Conservation (phyloP, 2,113 vertebrate genomes). For the Phaetusa simplex region DNA sequence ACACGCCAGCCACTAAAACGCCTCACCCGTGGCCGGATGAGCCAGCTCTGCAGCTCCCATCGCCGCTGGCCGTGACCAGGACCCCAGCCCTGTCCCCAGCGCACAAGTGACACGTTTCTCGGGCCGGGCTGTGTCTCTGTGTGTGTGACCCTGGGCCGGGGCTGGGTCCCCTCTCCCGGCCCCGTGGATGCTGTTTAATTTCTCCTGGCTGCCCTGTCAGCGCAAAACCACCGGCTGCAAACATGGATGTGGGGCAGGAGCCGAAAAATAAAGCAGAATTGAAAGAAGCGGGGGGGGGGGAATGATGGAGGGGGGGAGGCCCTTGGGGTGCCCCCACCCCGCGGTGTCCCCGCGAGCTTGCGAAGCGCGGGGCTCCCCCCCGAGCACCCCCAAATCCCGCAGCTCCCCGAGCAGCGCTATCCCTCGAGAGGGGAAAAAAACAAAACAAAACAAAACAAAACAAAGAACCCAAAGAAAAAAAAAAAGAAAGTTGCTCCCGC, state of each 20-base stretch:
- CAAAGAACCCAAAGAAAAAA: background rate
- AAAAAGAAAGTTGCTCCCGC: background rate
- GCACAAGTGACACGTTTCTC: background rate
- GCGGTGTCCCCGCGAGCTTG: background rate
- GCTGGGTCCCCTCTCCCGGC: background rate
- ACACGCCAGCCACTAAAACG: background rate
- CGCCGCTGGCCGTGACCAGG: background rate
- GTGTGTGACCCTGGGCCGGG: background rate
- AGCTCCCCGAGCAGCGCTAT: background rate
- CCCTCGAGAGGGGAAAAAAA: background rate
- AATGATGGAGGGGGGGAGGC: too few species aligned
- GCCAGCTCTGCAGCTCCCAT: rapidly evolving
- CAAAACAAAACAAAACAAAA: background rate
- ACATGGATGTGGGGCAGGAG: rapidly evolving
- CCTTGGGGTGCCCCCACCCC: background rate
- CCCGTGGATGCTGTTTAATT: background rate
- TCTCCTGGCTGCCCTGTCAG: background rate
- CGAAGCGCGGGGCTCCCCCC: background rate
- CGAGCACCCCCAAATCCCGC: background rate
- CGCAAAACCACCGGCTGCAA: background rate
- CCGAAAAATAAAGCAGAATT: background rate
- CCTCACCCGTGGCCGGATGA: background rate
- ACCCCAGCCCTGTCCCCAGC: background rate
- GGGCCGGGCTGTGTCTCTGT: too few species aligned
- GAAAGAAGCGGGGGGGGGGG: too few species aligned